A percentile compares a stretch with the other conserved stretches of the same genome.
phyloP scores from a whole-genome alignment of 2,888 invertebrate genomes.

The Aleiodes alternator region DNA sequence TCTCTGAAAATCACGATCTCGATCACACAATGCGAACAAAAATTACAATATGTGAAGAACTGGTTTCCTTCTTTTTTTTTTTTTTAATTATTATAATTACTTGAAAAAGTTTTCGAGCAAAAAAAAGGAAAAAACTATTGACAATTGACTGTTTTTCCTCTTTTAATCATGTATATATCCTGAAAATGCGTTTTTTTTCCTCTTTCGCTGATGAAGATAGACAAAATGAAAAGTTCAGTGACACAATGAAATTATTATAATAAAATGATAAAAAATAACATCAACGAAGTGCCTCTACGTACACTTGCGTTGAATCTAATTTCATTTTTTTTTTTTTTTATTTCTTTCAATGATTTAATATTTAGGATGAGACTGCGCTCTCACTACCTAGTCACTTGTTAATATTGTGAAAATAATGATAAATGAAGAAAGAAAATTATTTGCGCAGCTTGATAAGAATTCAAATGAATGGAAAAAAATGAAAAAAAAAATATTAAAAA shows the following conservation, averaged over 20 bases:
- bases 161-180: no score
- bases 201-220: background rate
- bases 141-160: no score
- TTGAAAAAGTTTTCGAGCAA: no score
- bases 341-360: conserved; percentile 56
- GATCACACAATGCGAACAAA: conserved; percentile 10
- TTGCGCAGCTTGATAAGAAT: conserved; percentile 65
- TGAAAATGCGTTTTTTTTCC: background rate
- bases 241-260: conserved; percentile 26
- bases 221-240: conserved; percentile 12
- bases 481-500: conserved; percentile 30
- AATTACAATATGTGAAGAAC: no score
- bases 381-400: conserved; percentile 74
- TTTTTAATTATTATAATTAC: no score
- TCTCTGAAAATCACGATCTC: conserved; percentile 26
- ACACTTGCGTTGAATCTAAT: conserved; percentile 61
- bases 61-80: no score
- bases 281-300: conserved; percentile 66
- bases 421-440: conserved; percentile 63
- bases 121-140: no score
- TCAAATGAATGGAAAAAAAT: conserved; percentile 48
- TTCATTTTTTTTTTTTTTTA: conserved; percentile 45
- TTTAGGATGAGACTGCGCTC: conserved; percentile 66
- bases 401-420: conserved; percentile 59
- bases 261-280: conserved; percentile 42